These are phyloP conservation scores for Microvelia longipes DNA, from an alignment of 1,140 invertebrate species.

Conservation along the genomic window DNA sequence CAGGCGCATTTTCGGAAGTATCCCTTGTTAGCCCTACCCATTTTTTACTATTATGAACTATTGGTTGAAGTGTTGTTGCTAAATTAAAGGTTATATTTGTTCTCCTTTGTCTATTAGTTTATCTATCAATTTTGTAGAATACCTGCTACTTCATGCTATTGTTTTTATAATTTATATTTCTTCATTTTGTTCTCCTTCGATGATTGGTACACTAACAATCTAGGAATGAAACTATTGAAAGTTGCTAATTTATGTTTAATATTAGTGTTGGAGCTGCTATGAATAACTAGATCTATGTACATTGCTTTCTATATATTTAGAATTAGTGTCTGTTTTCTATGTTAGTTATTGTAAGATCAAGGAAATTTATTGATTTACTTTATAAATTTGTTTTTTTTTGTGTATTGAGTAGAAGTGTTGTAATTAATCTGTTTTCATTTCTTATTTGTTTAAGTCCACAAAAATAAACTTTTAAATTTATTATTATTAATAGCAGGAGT, in stretches of 20 bases:
- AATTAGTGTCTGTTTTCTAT: neutral
- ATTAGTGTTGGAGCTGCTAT: neutral
- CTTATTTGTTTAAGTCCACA: too few relatives aligned
- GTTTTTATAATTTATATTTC: neutral
- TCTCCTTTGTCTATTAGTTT: neutral
- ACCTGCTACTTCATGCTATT: neutral
- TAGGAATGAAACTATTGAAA: neutral
- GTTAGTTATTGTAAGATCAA: neutral
- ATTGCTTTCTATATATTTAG: neutral
- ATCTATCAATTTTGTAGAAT: neutral
- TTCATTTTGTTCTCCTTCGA: neutral
- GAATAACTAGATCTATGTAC: neutral
- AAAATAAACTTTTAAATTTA: too few relatives aligned
- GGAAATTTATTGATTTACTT: too few relatives aligned
- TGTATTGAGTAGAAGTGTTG: too few relatives aligned
- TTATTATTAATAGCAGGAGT: too few relatives aligned
- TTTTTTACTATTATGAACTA: neutral
- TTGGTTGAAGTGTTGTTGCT: neutral
- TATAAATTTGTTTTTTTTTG: too few relatives aligned
- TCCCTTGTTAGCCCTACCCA: too few relatives aligned
- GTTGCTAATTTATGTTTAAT: neutral
- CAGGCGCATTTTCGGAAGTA: too few relatives aligned
- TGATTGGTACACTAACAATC: neutral
- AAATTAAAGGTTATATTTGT: neutral
- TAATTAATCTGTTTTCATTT: too few relatives aligned